These are phyloP conservation scores for Odocoileus virginianus DNA, from an alignment of 2,113 vertebrate species.

Conservation along the genomic window DNA sequence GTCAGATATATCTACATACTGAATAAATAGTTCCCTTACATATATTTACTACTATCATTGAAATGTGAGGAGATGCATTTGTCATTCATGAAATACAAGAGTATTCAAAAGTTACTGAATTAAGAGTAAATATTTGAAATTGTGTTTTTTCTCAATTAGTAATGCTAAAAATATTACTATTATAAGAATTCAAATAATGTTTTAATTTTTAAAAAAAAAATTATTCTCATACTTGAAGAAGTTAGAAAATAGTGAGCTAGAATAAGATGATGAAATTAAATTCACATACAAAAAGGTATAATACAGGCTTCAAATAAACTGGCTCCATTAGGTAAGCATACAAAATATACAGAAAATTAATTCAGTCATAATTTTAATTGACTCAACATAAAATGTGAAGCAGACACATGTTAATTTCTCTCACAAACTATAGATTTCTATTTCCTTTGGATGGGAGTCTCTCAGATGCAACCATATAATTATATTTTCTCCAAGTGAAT, in stretches of 20 bases:
- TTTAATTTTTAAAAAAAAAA: not conserved
- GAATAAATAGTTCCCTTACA: not conserved
- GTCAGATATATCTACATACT: not conserved
- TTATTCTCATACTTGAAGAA: not conserved
- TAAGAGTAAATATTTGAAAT: not conserved
- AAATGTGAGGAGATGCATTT: not conserved
- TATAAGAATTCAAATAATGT: not conserved
- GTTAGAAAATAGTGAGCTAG: not conserved
- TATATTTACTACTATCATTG: not conserved
- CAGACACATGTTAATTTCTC: not conserved
- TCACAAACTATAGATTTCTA: not conserved
- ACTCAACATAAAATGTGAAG: not conserved
- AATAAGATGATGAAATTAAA: conserved; percentile 9
- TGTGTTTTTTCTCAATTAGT: not conserved
- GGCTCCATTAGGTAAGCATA: not conserved
- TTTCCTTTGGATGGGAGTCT: not conserved
- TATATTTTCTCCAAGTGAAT: not conserved
- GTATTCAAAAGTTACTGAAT: conserved; percentile 1
- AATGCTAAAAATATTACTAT: not conserved
- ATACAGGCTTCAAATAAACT: not conserved
- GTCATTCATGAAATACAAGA: not conserved
- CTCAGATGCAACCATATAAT: not conserved
- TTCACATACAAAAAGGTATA: not conserved
- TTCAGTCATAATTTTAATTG: conserved; percentile 3
- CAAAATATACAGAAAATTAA: conserved; percentile 23